Base-by-base conservation (phyloP, 2,888 invertebrate species). In the Asteroscopus sphinx region DNA sequence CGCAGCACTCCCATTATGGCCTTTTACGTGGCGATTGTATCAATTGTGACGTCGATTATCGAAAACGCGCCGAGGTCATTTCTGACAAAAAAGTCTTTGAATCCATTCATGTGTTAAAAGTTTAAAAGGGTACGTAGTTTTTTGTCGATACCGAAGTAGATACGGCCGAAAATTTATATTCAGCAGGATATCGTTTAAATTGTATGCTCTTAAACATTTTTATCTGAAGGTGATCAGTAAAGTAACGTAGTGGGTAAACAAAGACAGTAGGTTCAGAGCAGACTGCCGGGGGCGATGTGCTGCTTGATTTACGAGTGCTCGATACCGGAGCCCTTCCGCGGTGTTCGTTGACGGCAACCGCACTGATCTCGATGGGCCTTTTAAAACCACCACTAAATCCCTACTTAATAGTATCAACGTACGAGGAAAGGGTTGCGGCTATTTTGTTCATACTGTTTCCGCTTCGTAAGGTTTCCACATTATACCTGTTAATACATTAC, bases 241-340 rank as follows among this genome's bases (percentile, higher is more conserved):
- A 82, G 83, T 81, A 77, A 80, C 75, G 74, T 76, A 77, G 82
- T 83, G 79, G 80, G 85, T 84, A 88, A 88, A 90, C 86, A 89
- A 85, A 87, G 82, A 86, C 81, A 78, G 83, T 81, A 83, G 88
- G 87, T 90, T 89, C 89, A 87, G 85, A 86, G 78, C 83, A 80
- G 81, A 76, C 70, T 53, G 85, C 87, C 82, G 82, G 81, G 85
- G 89, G 91, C 88, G 86, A 86, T 87, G 84, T 80, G 85, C 86
- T 83, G 84, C 81, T 86, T 92, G 91, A 92, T 92, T 92, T 93
- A 92, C 90, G 86, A 81, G 78, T 77, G 76, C 83, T 85, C 84
- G 91, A 90, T 89, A 90, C 83, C 83, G 82, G 83, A 90, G 90
- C 88, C 87, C 91, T 92, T 93, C 92, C 92, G 91, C 82, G 85